Evolutionary conservation across 1,140 invertebrate genomes (phyloP).

Genomic region (Bombyx mori): ASM3026992v2 NC_085124.1:998001-998500

Average conservation of each 20-base stretch:
- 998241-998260: too few species aligned
- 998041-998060: not conserved
- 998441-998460: not conserved
- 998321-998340: too few species aligned
- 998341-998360: too few species aligned
- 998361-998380: too few species aligned
- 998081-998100: not conserved
- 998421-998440: not conserved
- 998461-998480: not conserved
- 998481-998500: not conserved
- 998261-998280: too few species aligned
- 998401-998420: not conserved
- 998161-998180: not conserved
- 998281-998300: too few species aligned
- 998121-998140: not conserved
- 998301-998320: too few species aligned
- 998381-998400: not conserved
- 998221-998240: too few species aligned
- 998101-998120: not conserved
- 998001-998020: not conserved
- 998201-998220: too few species aligned
- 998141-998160: not conserved
- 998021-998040: too few species aligned
- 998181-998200: too few species aligned
- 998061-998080: not conserved